Base-by-base conservation (phyloP, 2,113 vertebrate species). In the Pandion haliaetus region DNA sequence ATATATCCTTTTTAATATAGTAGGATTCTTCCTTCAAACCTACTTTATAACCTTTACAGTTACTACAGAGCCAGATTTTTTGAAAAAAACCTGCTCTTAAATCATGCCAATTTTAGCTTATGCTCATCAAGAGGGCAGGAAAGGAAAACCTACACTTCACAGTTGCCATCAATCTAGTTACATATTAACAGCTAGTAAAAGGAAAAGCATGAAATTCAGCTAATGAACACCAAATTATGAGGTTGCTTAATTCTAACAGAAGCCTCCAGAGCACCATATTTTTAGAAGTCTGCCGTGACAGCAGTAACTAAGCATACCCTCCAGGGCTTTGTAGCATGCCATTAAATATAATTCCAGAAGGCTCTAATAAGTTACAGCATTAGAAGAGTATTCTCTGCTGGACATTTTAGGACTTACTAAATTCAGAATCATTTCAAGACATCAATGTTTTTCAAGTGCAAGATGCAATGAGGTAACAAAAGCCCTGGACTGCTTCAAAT, bases 181-280 rank as follows among this genome's bases (percentile, higher is more conserved):
- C 52, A 69, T 54, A 81, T 72, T 78, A 95, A 84, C 76, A 92
- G 65, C 65, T 93, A 91, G 71, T 49, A 77, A 88, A 78, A 90
- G 82, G 24, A 76, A 94, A 97, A 85, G 77, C 17, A 79, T 82
- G 63, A 95, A 96, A 85, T 90, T 95, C 52, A 89, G 34, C 69
- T 95, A 95, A 97, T 72, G 89, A 97, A 93, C 82, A 89, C 65
- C 52, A 78, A 94, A 96, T 91, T 84, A 92, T 16, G 47, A 98
- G 94, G 59, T 76, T 90, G 88, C 58, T 96, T 91, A 70, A 90
- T 92, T 96, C 90, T 72, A 90, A 92, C 55, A 94, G 90, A 93
- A 96, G 79, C 59, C 85, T 93, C 92, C 84, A 94, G 88, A 95
- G 93, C 70, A 85, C 70, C 4, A 16, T 82, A 89, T 96, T 93